Evolutionary conservation across 2,113 vertebrate species (phyloP).

Genomic region (Tupaia chinensis): DNA sequence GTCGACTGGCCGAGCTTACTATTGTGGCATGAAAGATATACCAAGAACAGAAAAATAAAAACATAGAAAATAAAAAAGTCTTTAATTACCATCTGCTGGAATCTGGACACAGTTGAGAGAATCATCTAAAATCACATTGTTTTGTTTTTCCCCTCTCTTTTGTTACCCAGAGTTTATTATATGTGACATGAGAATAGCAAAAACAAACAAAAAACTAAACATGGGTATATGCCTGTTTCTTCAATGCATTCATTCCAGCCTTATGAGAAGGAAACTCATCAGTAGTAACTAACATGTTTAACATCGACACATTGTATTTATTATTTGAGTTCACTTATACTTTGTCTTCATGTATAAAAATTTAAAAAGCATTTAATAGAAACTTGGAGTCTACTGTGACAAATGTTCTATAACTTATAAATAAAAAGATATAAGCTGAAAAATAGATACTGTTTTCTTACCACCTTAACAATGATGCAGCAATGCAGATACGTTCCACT

Average conservation of each 20-base stretch:
- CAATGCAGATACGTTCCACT: neutral
- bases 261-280: conserved; percentile 5
- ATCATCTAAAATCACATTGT: neutral
- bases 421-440: too few relatives aligned
- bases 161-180: neutral
- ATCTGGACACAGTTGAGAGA: neutral
- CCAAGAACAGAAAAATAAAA: neutral
- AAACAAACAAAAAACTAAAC: neutral
- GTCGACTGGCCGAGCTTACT: neutral
- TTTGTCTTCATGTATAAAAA: conserved; percentile 45
- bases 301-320: neutral
- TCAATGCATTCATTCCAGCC: neutral
- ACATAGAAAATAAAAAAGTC: neutral
- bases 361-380: conserved; percentile 7
- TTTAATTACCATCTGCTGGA: neutral
- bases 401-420: neutral
- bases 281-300: neutral
- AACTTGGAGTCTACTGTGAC: neutral
- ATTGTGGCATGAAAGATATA: neutral
- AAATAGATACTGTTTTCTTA: too few relatives aligned
- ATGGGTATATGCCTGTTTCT: neutral
- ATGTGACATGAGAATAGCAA: neutral
- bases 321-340: neutral
- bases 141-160: neutral
- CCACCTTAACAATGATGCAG: neutral